Evolutionary conservation across 2,888 invertebrate species (phyloP), one percentile per base, ranked within the genome.

Genomic region (Xanthorhoe designata): DNA sequence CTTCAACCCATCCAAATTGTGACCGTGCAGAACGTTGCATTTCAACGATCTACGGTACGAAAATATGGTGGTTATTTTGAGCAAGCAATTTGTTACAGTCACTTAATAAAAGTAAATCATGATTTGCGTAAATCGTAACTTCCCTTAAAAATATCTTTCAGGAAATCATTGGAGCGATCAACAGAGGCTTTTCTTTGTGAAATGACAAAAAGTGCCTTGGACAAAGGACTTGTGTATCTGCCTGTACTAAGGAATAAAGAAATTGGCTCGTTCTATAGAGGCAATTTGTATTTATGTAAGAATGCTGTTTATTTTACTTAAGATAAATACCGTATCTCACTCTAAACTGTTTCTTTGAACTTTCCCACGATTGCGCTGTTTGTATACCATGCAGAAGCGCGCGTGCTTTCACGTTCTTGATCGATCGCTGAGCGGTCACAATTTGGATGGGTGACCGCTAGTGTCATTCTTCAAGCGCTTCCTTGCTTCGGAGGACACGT

Each of bases 211-310:
- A 38, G 15, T 52, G n/a, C 18, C 35, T 49, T 15, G 4, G 50
- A n/a, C 5, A 10, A 38, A 59, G 4, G 10, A 15, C 54, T 62
- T 66, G 32, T 62, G 61, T 54, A 32, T 9, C 8, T 49, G 17
- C n/a, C 58, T 58, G 61, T 66, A 62, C 66, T 53, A 62, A 58
- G 42, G 58, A 66, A 59, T 50, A 57, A 38, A 54, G 68, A 69
- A 63, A 57, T 61, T 58, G 68, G 51, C 54, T 52, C 52, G 58
- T 64, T 54, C 63, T 64, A 54, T 71, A 72, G 74, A 72, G 70
- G 61, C 55, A 58, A 64, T 69, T 61, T 64, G 66, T 62, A 63
- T 70, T 17, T 68, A 29, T 61, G 53, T 38, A 56, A 55, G 59
- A 67, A 38, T 18, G 29, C 61, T 15, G 29, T 54, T 15, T 55